Evolutionary conservation across 2,113 vertebrate genomes (phyloP), one percentile per base, ranked within the genome.

Genomic region (Chaetodon trifascialis): DNA sequence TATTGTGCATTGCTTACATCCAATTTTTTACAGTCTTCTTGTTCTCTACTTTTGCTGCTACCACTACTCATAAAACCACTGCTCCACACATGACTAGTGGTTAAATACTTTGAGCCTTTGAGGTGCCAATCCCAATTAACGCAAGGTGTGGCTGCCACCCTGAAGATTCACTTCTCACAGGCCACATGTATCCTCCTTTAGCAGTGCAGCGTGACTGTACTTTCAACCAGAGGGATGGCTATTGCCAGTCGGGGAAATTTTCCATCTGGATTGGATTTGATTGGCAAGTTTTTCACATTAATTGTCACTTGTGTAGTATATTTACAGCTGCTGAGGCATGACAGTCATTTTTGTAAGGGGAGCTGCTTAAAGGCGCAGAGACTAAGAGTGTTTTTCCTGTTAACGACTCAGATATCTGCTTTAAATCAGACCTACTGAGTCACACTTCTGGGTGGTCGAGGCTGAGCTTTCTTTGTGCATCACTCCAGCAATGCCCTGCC

Each of bases 401-500:
- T 80, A 75, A 84, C 79, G 77, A 46, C 66, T 15, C 65, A 51
- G 63, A 59, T 82, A 68, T 87, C 73, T 91, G 89, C 67, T 91
- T 88, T 82, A 76, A 84, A 91, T 88, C 73, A 87, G 59, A 76
- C 56, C 16, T 40, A 40, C 58, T 83, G 46, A 51, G 69, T 76
- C 52, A 40, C 11, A 69, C 66, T 86, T 87, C 76, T 85, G 87
- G 89, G 89, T 91, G 89, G 88, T 88, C 74, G 62, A 14, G 34
- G 65, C 21, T 64, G 46, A 71, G 66, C 85, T 82, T 80, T 82
- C 65, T 85, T 79, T 76, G 62, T 71, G 64, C 55, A 74, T 87
- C 19, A 66, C 58, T 65, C 69, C 75, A 73, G 40, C 42, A 65
- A 73, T 77, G 73, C 74, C 44, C 63, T 73, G 40, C 68, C 15